Conservation (phyloP, 2,797 vertebrate species). For the Choloepus didactylus region DNA sequence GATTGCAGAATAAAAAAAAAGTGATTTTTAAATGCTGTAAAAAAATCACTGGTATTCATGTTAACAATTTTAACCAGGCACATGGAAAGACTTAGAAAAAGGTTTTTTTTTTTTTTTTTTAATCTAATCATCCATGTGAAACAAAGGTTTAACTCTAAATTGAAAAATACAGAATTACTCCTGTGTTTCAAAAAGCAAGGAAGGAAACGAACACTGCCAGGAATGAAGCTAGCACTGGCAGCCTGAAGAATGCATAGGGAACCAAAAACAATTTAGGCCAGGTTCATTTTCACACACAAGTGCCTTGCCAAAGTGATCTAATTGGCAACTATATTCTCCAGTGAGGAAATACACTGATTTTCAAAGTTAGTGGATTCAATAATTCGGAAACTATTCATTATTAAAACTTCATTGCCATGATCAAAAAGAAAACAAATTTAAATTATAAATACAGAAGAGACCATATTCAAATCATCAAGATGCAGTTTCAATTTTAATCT, state of each 20-base stretch:
- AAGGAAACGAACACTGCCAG: neutral
- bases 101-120: neutral
- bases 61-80: constrained; percentile 12
- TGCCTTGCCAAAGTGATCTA: neutral
- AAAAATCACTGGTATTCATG: neutral
- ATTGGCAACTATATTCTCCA: neutral
- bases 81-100: neutral
- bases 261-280: neutral
- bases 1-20: neutral
- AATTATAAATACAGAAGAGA: constrained; percentile 30
- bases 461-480: neutral
- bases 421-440: constrained; percentile 39
- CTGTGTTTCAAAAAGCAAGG: neutral
- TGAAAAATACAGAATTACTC: neutral
- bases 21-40: neutral
- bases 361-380: neutral
- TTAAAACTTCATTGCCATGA: neutral
- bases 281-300: neutral
- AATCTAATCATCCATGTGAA: neutral
- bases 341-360: neutral
- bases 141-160: neutral
- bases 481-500: constrained; percentile 38
- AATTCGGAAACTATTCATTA: constrained; percentile 48
- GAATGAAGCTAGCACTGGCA: neutral
- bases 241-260: neutral